A percentile compares a stretch with the other conserved stretches of the same genome.
Conservation (phyloP, 2,113 vertebrate genomes). For the Sphyrna mokarran region DNA sequence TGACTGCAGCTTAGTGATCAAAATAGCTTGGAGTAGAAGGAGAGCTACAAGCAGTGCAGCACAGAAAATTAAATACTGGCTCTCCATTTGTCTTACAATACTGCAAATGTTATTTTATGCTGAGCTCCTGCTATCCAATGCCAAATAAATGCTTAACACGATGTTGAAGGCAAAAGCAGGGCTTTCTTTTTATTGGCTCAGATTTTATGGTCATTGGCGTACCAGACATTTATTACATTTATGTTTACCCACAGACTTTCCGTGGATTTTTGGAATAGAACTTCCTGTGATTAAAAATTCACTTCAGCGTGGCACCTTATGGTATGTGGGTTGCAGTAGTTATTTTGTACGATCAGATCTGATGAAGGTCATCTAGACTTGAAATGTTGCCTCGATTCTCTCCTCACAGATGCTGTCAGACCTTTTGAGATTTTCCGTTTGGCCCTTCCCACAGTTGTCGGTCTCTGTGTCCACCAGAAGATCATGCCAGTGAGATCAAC, state of each 20-base stretch:
- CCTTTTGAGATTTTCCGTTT: no score
- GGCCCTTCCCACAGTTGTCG: no score
- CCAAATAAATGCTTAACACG: not conserved
- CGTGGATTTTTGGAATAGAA: not conserved
- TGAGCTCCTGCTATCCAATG: not conserved
- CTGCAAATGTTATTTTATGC: not conserved
- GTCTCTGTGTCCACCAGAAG: no score
- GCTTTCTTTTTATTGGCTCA: not conserved
- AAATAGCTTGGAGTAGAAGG: not conserved
- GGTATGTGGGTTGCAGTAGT: not conserved
- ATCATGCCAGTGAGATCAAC: no score
- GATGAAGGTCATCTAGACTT: no score
- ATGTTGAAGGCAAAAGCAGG: not conserved
- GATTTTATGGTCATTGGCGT: not conserved
- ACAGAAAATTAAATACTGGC: not conserved
- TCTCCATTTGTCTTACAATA: not conserved
- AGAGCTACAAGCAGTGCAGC: not conserved
- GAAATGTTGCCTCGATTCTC: no score
- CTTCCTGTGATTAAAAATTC: not conserved
- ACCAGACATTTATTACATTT: not conserved
- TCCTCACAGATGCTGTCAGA: no score
- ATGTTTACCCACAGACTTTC: not conserved
- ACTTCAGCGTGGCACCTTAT: not conserved
- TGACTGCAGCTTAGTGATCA: not conserved
- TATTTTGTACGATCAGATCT: no score